Evolutionary conservation across 1,140 invertebrate species (phyloP), one percentile per base, ranked within the genome.

Genomic region (Calliphora vicina): DNA sequence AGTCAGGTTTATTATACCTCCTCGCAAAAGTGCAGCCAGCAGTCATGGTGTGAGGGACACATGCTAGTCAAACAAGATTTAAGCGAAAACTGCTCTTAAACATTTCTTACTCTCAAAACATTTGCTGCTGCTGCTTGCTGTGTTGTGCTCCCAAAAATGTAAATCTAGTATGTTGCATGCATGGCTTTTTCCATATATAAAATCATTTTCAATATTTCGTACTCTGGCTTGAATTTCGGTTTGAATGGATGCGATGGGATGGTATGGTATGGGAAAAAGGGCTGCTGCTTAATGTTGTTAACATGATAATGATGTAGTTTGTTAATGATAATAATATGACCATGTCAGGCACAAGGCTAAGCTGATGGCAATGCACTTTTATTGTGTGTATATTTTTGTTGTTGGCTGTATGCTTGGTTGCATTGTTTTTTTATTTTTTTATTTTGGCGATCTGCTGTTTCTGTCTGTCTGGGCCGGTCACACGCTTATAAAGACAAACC

Each of bases 341-440:
- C 74, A 78, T 78, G 74, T 78, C 74, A 78, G 74, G 42, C 74
- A 78, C 74, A 78, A 81, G 80, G 80, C 57, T 61, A 81, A 81
- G 50, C 57, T 81, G 80, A 61, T 81, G 80, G 35, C 80, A 81
- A 29, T 81, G 80, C 50, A 81, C 80, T 81, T 57, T 61, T 81
- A 29, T 81, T 81, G 45, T 67, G 13, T 61, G 20, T 17, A 20
- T 29, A 8, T 78, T 78, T n/a, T 45, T 57, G 78, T 25, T 80
- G 78, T 43, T 80, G 76, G 8, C 35, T 35, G 76, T 80, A 42
- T 20, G 25, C 35, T 80, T 80, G n/a, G 17, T 6, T 26, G 78
- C 43, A 42, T 74, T 74, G 73, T 74, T 35, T 29, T 35, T 29
- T 35, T 29, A 3, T 29, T 74, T 27, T 3, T 29, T 23, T 42